phyloP scores from a whole-genome alignment of 2,888 invertebrate genomes.

The Metacarcinus magister region DNA sequence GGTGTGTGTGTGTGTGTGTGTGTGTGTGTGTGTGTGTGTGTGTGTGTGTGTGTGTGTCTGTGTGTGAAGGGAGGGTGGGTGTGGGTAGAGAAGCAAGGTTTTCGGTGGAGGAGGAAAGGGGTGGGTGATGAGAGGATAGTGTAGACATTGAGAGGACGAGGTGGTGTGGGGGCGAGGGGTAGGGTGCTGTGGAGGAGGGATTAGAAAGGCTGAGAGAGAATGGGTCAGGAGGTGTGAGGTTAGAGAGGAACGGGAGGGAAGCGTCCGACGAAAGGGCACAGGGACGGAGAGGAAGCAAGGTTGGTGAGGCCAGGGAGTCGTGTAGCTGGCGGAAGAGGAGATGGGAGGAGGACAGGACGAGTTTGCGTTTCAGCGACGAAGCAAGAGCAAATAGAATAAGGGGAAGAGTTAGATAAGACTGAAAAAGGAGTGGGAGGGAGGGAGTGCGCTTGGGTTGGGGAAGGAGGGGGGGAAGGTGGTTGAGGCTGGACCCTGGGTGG shows the following conservation, averaged over 20 bases:
- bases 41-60: neutral
- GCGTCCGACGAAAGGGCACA: neutral
- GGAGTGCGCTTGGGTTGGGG: neutral
- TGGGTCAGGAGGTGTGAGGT: conserved; percentile 47
- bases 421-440: neutral
- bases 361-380: conserved; percentile 44
- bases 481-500: neutral
- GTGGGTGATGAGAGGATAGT: neutral
- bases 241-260: conserved; percentile 17
- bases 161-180: neutral
- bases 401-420: conserved; percentile 40
- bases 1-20: neutral
- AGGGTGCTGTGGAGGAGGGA: neutral
- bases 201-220: conserved; percentile 42
- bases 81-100: neutral
- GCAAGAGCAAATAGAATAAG: conserved; percentile 37
- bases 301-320: neutral
- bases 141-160: conserved; percentile 13
- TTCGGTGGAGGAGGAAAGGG: neutral
- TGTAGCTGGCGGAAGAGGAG: neutral
- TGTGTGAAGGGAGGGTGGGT: neutral
- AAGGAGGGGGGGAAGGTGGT: neutral
- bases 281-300: neutral
- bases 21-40: neutral
- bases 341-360: neutral